phyloP scores from a whole-genome alignment of 2,113 vertebrate species.

The Cettia cetti region DNA sequence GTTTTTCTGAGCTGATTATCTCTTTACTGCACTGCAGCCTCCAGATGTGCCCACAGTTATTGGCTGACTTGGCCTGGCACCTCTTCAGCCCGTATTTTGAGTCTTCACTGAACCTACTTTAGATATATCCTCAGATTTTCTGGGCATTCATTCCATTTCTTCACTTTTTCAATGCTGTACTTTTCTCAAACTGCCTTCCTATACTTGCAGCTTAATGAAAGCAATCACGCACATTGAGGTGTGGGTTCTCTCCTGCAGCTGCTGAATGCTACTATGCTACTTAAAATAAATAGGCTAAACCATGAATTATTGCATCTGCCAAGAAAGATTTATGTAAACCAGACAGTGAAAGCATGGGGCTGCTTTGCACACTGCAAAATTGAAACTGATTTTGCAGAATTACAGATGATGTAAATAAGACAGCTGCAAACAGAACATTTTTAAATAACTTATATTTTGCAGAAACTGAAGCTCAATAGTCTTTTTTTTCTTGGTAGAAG shows the following conservation, averaged over 20 bases:
- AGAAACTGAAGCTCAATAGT: background rate
- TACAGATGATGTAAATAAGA: background rate
- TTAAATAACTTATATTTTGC: background rate
- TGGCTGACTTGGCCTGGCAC: accelerated
- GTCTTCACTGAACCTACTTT: background rate
- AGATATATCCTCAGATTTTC: background rate
- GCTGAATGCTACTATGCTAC: background rate
- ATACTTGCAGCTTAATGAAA: background rate
- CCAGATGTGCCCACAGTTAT: background rate
- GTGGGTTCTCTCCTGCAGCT: background rate
- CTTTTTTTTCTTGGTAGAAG: background rate
- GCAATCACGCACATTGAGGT: background rate
- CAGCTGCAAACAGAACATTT: background rate
- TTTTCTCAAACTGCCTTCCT: background rate
- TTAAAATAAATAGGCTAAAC: background rate
- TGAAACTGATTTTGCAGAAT: slow-evolving; percentile 41
- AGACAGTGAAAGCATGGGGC: background rate
- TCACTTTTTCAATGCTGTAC: background rate
- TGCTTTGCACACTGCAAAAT: background rate
- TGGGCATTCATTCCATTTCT: background rate
- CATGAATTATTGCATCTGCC: background rate
- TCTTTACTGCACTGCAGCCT: background rate
- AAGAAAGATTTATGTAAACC: background rate
- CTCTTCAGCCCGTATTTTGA: background rate
- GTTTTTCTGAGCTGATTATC: background rate